Evolutionary conservation across 2,113 vertebrate species (phyloP), one percentile per base, ranked within the genome.

Genomic region (Chamaetylas fuelleborni): DNA sequence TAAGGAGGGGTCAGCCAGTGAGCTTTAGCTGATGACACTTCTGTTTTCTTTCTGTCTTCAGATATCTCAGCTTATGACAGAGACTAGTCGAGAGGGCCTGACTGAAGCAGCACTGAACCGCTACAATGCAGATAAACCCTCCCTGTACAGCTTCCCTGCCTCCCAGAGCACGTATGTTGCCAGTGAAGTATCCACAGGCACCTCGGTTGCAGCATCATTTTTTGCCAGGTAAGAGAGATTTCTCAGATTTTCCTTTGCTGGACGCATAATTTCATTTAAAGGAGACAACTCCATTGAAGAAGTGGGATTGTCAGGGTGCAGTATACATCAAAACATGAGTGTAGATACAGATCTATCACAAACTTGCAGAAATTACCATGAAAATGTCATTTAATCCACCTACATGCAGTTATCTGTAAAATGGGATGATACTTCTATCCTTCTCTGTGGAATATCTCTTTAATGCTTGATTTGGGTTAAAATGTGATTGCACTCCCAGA

Each of bases 151-250:
- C 62, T 82, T 98, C 94, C 97, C 98, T 6, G 73, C 97, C 93
- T 96, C 97, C 34, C 98, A 98, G 95, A 96, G 97, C 81, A 94
- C 98, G 0, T 97, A 98, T 6, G 97, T 97, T 73, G 96, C 98
- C 95, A 96, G 95, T 51, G 86, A 98, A 96, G 69, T 98, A 33
- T 97, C 98, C 13, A 98, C 98, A 28, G 98, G 98, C 92, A 98
- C 99, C 86, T 99, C 99, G 0, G 99, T 99, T 26, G 99, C 99
- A 2, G 99, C 99, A 4, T 99, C 99, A 19, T 99, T 99, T 98
- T 99, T 99, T 48, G 99, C 99, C 97, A 99, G 99, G 99, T 99
- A 98, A 98, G 97, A 91, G 61, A 76, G 34, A 78, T 33, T 93
- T 70, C 65, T 58, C 5, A 61, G 25, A 65, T 79, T 47, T 40